Percentiles rank a stretch among this genome's conserved stretches.
phyloP scores from a whole-genome alignment of 2,113 vertebrate species.

The Piprites chloris region DNA sequence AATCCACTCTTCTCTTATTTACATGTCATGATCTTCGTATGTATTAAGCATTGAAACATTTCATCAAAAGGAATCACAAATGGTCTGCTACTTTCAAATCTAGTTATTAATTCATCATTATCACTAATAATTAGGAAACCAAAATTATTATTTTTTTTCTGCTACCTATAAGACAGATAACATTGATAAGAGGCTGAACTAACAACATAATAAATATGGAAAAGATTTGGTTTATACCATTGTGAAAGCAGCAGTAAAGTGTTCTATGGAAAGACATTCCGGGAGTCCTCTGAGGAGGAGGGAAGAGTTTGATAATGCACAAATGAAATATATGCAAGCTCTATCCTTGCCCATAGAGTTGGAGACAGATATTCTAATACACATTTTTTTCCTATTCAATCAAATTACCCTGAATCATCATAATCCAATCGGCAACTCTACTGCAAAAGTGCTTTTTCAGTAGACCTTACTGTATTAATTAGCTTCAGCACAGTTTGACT shows the following conservation, averaged over 20 bases:
- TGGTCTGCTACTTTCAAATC: neutral
- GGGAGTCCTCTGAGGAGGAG: neutral
- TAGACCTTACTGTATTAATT: neutral
- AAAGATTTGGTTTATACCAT: neutral
- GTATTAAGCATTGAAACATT: neutral
- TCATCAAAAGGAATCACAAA: neutral
- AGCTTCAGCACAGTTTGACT: neutral
- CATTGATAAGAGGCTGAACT: neutral
- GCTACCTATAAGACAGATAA: neutral
- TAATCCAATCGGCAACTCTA: neutral
- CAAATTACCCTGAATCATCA: neutral
- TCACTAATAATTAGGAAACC: neutral
- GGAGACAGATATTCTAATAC: neutral
- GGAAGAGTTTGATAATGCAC: neutral
- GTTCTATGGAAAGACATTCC: neutral
- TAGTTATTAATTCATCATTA: neutral
- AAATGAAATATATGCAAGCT: neutral
- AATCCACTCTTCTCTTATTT: neutral
- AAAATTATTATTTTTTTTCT: neutral
- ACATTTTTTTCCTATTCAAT: neutral
- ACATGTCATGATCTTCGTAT: neutral
- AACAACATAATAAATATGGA: neutral
- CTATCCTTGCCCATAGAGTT: neutral
- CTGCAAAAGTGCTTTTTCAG: neutral
- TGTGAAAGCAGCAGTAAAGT: neutral